These are phyloP conservation scores for Agrochola circellaris DNA, from an alignment of 2,888 invertebrate genomes.

Conservation along the genomic window DNA sequence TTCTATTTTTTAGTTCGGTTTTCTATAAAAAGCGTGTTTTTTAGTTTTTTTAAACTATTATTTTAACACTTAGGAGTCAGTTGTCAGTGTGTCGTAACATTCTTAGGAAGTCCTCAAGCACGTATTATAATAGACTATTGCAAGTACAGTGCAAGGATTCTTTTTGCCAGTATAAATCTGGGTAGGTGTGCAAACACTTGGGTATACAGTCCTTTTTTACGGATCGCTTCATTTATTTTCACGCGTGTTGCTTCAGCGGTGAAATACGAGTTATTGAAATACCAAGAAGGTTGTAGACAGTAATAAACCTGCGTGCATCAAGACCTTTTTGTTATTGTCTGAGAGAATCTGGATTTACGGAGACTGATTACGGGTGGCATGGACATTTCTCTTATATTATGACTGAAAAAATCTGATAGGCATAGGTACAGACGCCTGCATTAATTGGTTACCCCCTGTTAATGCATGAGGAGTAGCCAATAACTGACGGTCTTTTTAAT, in stretches of 20 bases:
- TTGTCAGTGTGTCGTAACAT: neutral
- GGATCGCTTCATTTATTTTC: conserved; percentile 22
- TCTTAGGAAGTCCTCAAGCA: neutral
- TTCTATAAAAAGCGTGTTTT: too few species aligned
- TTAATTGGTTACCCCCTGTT: neutral
- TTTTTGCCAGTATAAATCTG: neutral
- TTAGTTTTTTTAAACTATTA: too few species aligned
- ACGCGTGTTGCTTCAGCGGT: conserved; percentile 18
- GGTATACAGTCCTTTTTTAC: conserved; percentile 12
- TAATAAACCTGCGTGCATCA: conserved; percentile 32
- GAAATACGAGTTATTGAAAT: conserved; percentile 31
- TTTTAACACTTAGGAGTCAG: neutral
- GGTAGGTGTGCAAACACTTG: neutral
- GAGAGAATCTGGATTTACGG: neutral
- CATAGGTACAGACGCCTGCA: neutral
- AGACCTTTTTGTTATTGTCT: conserved; percentile 28
- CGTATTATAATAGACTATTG: neutral
- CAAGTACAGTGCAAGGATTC: neutral
- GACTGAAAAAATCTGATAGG: neutral
- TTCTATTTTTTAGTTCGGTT: too few species aligned
- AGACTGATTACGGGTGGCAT: neutral
- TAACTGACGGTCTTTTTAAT: too few species aligned
- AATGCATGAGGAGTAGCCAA: neutral
- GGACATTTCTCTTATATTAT: neutral
- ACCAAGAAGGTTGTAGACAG: conserved; percentile 6